Base-by-base conservation (phyloP, 2,113 vertebrate species). In the Apteryx mantelli region DNA sequence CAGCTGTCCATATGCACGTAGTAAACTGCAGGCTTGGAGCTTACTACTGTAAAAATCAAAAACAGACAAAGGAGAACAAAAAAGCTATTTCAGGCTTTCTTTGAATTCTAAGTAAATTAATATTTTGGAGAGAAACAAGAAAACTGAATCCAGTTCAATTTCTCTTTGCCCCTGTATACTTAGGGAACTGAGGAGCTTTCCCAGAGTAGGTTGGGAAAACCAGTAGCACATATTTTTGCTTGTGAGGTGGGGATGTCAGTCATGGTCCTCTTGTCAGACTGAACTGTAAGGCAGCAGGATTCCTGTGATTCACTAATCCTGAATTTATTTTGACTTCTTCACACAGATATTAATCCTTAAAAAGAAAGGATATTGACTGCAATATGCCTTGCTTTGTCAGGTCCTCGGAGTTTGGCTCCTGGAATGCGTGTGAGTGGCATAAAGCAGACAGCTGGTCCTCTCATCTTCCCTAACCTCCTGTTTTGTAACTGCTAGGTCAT, bases 401-500 rank as follows among this genome's bases (percentile, higher is more conserved):
- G 76, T 86, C 82, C 66, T 91, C 60, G 63, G 61, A 92, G 74
- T 55, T 38, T 82, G 86, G 81, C 89, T 70, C 9, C 1, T 73
- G 46, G 94, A 95, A 83, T 8, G 64, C 0, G 2, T 83, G 79
- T 81, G 89, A 97, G 94, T 52, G 55, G 87, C 84, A 63, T 30
- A 78, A 88, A 86, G 82, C 71, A 93, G 75, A 89, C 94, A 97
- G 91, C 96, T 97, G 94, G 25, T 93, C 77, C 88, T 92, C 15
- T 88, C 89, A 88, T 95, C 87, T 94, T 71, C 60, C 5, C 63
- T 78, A 91, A 64, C 95, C 87, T 89, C 85, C 78, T 91, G 82
- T 89, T 95, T 95, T 1, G 1, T 94, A 95, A 94, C 84, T 95
- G 82, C 89, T 86, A 88, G 73, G 76, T 83, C 79, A 79, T 13